phyloP scores from a whole-genome alignment of 2,113 vertebrate species.

The Ophiodon elongatus region DNA sequence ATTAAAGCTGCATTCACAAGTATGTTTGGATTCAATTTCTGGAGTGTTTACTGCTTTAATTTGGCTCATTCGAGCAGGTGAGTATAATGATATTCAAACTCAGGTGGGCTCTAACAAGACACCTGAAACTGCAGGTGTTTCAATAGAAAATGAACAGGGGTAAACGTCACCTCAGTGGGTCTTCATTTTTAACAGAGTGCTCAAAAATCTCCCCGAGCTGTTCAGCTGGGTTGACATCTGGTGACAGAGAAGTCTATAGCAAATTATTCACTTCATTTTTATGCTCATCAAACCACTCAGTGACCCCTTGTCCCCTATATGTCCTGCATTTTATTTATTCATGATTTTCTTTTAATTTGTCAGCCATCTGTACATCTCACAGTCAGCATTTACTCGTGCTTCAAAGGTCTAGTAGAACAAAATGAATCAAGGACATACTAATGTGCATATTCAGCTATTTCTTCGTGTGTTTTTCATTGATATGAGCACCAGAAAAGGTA shows the following conservation, averaged over 20 bases:
- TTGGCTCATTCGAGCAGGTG: slow-evolving; percentile 18
- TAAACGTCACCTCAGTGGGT: neutral
- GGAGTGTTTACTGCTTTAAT: slow-evolving; percentile 29
- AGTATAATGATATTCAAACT: slow-evolving; percentile 23
- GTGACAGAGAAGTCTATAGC: neutral
- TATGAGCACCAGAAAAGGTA: slow-evolving; percentile 6
- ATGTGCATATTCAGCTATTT: slow-evolving; percentile 27
- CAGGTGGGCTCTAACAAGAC: slow-evolving; percentile 2
- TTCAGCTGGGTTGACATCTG: slow-evolving; percentile 12
- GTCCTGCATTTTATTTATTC: slow-evolving; percentile 22
- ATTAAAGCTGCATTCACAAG: slow-evolving; percentile 13
- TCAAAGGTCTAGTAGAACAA: neutral
- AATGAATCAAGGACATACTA: slow-evolving; percentile 27
- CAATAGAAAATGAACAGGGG: neutral
- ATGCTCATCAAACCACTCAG: neutral
- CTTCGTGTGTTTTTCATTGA: slow-evolving; percentile 3
- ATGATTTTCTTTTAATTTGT: slow-evolving; percentile 20
- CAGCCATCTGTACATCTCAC: slow-evolving; percentile 7
- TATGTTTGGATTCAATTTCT: slow-evolving; percentile 12
- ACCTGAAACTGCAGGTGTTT: slow-evolving; percentile 12
- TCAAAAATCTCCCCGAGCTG: neutral
- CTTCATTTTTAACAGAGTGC: neutral
- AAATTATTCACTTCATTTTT: slow-evolving; percentile 19
- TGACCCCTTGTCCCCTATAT: neutral
- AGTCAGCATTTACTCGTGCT: slow-evolving; percentile 30